Evolutionary conservation across 1,140 invertebrate species (phyloP), one percentile per base, ranked within the genome.

Genomic region (Gonatopus flavifemur): DNA sequence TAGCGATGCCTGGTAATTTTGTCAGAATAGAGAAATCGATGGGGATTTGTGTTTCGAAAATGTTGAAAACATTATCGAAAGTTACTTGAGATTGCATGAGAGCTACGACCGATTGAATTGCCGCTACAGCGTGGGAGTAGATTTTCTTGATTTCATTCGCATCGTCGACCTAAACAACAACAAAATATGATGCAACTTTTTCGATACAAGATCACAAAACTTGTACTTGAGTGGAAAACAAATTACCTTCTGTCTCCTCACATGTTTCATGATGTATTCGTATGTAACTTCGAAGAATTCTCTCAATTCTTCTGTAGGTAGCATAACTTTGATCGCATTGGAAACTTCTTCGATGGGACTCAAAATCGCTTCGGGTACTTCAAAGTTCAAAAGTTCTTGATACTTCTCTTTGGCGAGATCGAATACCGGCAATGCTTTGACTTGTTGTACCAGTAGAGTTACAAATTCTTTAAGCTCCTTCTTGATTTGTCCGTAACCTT

Each of bases 251-350:
- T 74, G 59, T 9, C 46, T 68, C 48, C 63, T 76, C 3, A 72
- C 7, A 36, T 69, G 59, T 38, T 86, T 87, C 33, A 82, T 67
- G 4, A 87, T 52, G 62, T 90, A 90, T 20, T 80, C 67, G 19
- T 76, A 72, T 22, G 82, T 59, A 2, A 72, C 67, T 30, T 79
- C 74, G 9, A 83, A 61, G 46, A 88, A 76, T n/a, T 80, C 73
- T 55, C 77, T 80, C 2, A 81, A 53, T 52, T 87, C 84, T 8
- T 82, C 73, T 3, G 81, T 83, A 2, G 85, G 84, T 28, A 86
- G 44, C 7, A 81, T 42, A 4, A 72, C 68, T 33, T 81, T 82
- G 8, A 83, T 15, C 0, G 76, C 67, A 0, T 73, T 67, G 31
- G 79, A 69, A 3, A 80, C 32, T 30, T 86, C 82, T 18, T 80